Conservation (phyloP, 2,888 invertebrate genomes). For the Andrena fulva region DNA sequence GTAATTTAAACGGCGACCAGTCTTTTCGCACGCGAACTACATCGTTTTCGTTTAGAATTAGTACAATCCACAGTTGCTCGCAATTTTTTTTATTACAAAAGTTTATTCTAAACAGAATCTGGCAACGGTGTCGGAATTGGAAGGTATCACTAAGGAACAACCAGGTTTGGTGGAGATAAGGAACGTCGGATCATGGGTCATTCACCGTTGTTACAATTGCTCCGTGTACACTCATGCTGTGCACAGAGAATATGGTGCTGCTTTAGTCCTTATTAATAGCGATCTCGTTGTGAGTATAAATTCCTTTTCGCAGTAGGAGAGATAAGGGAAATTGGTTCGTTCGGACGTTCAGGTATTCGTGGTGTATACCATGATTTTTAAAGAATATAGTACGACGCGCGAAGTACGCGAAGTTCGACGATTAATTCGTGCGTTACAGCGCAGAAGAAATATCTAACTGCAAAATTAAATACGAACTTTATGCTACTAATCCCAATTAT, state of each 20-base stretch:
- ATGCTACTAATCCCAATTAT: background rate
- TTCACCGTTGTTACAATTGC: conserved; percentile 89
- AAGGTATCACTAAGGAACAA: conserved; percentile 86
- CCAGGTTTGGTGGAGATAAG: conserved; percentile 87
- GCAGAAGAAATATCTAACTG: background rate
- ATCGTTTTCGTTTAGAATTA: background rate
- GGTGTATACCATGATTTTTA: background rate
- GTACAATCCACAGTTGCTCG: too few species aligned
- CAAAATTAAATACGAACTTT: background rate
- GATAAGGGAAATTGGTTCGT: background rate
- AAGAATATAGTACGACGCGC: background rate
- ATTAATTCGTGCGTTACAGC: background rate
- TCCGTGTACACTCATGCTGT: conserved; percentile 88
- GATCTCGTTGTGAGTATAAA: conserved; percentile 86
- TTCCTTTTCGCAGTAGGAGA: background rate
- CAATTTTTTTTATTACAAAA: conserved; percentile 45
- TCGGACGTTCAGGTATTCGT: too few species aligned
- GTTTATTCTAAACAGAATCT: conserved; percentile 84
- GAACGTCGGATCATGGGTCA: conserved; percentile 87
- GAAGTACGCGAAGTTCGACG: background rate
- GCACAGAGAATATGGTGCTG: conserved; percentile 86
- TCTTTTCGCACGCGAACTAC: background rate
- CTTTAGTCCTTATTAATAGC: conserved; percentile 86
- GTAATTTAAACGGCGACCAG: too few species aligned
- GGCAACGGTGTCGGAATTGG: conserved; percentile 85